These are phyloP conservation scores for Pseudoatta argentina DNA, from an alignment of 1,140 invertebrate species.

Conservation along the genomic window DNA sequence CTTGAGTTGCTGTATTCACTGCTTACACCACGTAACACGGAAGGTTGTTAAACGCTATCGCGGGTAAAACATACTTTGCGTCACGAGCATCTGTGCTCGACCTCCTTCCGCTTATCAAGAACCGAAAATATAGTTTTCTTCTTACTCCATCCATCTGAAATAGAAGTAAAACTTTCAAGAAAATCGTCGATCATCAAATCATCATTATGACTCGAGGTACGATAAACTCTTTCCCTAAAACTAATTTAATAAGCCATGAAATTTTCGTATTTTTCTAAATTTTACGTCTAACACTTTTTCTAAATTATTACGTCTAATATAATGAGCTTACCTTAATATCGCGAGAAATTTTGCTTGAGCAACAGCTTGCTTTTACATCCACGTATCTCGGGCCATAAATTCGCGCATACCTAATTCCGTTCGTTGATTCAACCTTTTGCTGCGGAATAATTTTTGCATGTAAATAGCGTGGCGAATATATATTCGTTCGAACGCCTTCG, in stretches of 20 bases:
- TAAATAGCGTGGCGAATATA: slow-evolving; percentile 58
- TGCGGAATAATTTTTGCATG: slow-evolving; percentile 65
- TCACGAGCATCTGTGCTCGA: slow-evolving; percentile 64
- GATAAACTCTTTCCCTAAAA: too few relatives aligned
- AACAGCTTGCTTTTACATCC: slow-evolving; percentile 5
- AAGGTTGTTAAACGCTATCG: slow-evolving; percentile 58
- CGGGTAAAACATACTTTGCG: slow-evolving; percentile 49
- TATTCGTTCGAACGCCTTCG: neutral
- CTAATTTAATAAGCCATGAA: neutral
- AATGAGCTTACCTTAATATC: neutral
- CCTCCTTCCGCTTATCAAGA: slow-evolving; percentile 66
- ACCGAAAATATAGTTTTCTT: slow-evolving; percentile 48
- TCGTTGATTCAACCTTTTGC: slow-evolving; percentile 10
- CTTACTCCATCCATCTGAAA: slow-evolving; percentile 21
- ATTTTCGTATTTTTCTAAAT: neutral
- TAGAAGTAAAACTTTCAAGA: neutral
- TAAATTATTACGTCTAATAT: neutral
- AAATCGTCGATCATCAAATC: slow-evolving; percentile 1
- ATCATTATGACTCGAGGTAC: neutral
- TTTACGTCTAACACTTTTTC: too few relatives aligned
- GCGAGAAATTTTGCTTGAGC: neutral
- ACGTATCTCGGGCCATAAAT: neutral
- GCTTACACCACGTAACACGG: slow-evolving; percentile 21
- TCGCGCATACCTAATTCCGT: slow-evolving; percentile 6
- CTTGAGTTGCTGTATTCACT: slow-evolving; percentile 23